Evolutionary conservation across 2,888 invertebrate genomes (phyloP).

Genomic region (Hirtodrosophila trivittata): DNA sequence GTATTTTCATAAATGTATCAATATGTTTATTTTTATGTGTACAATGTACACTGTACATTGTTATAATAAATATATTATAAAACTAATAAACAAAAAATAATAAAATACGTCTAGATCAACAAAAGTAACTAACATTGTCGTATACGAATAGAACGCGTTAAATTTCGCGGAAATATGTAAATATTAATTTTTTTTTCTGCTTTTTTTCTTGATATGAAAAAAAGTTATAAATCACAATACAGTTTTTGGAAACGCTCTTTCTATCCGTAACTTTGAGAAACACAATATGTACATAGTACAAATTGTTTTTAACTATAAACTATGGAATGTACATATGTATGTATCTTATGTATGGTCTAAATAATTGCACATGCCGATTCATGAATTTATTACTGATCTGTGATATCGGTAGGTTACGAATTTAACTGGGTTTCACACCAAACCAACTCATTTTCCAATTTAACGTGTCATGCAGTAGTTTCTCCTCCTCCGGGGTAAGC

Average conservation of each 20-base stretch:
- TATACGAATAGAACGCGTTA: conserved; percentile 4
- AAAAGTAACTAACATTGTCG: conserved; percentile 27
- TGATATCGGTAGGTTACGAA: conserved; percentile 86
- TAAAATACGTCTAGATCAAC: conserved; percentile 17
- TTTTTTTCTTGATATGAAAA: conserved; percentile 14
- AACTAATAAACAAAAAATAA: conserved; percentile 27
- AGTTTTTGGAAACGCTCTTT: not conserved
- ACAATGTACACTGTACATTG: conserved; percentile 6
- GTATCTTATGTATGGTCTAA: conserved; percentile 14
- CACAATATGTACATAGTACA: conserved; percentile 51
- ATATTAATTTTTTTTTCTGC: not conserved
- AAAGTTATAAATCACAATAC: conserved; percentile 30
- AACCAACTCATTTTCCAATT: conserved; percentile 84
- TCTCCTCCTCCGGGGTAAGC: conserved; percentile 94
- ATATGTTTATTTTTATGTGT: conserved; percentile 18
- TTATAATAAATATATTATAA: conserved; percentile 20
- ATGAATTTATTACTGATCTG: conserved; percentile 67
- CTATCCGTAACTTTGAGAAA: conserved; percentile 19
- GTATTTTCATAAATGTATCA: conserved; percentile 19
- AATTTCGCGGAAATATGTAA: conserved; percentile 1
- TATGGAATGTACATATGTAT: conserved; percentile 24
- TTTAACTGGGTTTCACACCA: conserved; percentile 86
- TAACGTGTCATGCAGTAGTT: conserved; percentile 87
- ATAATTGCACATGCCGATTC: conserved; percentile 39
- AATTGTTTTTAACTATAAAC: conserved; percentile 27